phyloP scores from a whole-genome alignment of 92 coral and sea anemone genomes.

The Parazoanthus swiftii region DNA sequence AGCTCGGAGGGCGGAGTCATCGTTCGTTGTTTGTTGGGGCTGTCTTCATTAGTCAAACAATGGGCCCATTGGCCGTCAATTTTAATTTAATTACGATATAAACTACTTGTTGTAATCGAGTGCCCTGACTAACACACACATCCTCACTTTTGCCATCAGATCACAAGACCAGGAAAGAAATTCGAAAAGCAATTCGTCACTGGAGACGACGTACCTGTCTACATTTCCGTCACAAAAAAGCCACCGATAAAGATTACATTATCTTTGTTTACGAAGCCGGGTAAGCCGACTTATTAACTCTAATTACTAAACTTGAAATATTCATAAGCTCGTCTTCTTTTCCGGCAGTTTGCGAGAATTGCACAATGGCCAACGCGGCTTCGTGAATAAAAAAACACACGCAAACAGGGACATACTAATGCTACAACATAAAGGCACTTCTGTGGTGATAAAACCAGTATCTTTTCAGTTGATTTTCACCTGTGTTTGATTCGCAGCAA shows the following conservation, averaged over 20 bases:
- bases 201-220: slow-evolving; percentile 93
- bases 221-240: slow-evolving; percentile 83
- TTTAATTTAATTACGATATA: slow-evolving; percentile 76
- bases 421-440: slow-evolving; percentile 15
- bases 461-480: slow-evolving; percentile 36
- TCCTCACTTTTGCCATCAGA: slow-evolving; percentile 50
- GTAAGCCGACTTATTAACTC: slow-evolving; percentile 64
- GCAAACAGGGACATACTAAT: slow-evolving; percentile 37
- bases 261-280: slow-evolving; percentile 92
- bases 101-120: slow-evolving; percentile 56
- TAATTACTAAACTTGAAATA: slow-evolving; percentile 26
- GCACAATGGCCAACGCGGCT: slow-evolving; percentile 39
- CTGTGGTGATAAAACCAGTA: slow-evolving; percentile 21
- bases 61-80: slow-evolving; percentile 74
- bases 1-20: slow-evolving; percentile 75
- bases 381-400: slow-evolving; percentile 37
- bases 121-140: slow-evolving; percentile 40
- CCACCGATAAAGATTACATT: slow-evolving; percentile 84
- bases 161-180: slow-evolving; percentile 70
- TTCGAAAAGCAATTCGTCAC: slow-evolving; percentile 85
- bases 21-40: slow-evolving; percentile 48
- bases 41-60: slow-evolving; percentile 65
- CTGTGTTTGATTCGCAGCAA: slow-evolving; percentile 31
- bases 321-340: slow-evolving; percentile 45
- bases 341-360: slow-evolving; percentile 38